These are phyloP conservation scores for Hylia prasina DNA, from an alignment of 2,113 vertebrate genomes.

Conservation along the genomic window DNA sequence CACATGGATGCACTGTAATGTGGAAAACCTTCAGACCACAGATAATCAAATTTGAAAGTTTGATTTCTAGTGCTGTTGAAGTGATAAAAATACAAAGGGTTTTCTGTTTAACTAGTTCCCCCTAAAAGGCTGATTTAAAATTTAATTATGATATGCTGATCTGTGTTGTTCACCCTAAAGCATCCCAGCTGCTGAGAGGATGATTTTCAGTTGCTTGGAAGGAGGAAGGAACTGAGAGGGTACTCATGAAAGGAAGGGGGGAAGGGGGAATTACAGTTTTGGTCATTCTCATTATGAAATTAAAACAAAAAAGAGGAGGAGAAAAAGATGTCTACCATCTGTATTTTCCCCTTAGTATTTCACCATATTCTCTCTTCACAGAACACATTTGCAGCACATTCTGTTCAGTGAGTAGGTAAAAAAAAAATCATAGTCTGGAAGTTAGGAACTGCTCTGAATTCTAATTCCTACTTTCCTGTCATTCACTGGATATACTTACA, in stretches of 20 bases:
- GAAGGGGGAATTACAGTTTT: neutral
- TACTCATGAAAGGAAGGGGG: neutral
- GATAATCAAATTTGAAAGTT: neutral
- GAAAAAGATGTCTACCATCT: neutral
- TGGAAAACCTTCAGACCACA: neutral
- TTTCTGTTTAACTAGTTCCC: neutral
- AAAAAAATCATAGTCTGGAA: neutral
- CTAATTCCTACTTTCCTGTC: neutral
- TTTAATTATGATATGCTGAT: neutral
- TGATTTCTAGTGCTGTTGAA: neutral
- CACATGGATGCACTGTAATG: neutral
- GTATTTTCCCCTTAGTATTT: neutral
- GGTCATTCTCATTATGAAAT: neutral
- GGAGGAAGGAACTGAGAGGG: neutral
- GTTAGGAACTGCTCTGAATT: constrained; percentile 25
- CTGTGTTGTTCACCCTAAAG: neutral
- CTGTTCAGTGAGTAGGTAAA: constrained; percentile 4
- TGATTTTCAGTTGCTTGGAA: neutral
- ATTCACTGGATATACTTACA: neutral
- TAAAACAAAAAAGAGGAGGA: neutral
- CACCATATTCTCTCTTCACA: neutral
- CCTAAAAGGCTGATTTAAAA: neutral
- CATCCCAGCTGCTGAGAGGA: neutral
- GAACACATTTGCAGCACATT: neutral
- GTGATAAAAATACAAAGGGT: neutral